These are phyloP conservation scores for Lathamus discolor DNA, from an alignment of 2,113 vertebrate species.

Conservation along the genomic window DNA sequence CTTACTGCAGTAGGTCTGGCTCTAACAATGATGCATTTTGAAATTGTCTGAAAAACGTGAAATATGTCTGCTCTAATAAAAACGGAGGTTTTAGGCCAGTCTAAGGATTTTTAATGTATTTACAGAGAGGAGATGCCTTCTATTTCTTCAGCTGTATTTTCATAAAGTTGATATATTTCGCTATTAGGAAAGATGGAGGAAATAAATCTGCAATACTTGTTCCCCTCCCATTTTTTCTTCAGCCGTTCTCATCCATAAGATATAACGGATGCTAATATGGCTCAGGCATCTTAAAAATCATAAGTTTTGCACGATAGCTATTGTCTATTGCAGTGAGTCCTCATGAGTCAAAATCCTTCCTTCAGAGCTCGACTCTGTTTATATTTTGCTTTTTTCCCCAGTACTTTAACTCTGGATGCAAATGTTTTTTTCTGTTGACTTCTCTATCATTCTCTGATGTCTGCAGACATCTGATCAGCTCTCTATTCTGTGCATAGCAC, in stretches of 20 bases:
- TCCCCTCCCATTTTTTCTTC: conserved; percentile 52
- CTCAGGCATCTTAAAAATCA: not conserved
- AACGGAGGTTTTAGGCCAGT: conserved; percentile 22
- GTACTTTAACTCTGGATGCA: conserved; percentile 58
- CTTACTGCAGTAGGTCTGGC: conserved; percentile 34
- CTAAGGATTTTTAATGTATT: conserved; percentile 43
- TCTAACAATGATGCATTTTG: conserved; percentile 34
- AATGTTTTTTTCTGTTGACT: conserved; percentile 66
- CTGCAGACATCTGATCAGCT: conserved; percentile 62
- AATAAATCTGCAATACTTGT: conserved; percentile 60
- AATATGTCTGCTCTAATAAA: conserved; percentile 34
- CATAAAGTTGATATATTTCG: conserved; percentile 63
- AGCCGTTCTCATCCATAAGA: conserved; percentile 4
- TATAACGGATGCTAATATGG: conserved; percentile 31
- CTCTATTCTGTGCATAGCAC: conserved; percentile 17
- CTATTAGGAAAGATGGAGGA: conserved; percentile 50
- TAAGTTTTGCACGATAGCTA: not conserved
- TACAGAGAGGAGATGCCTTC: conserved; percentile 32
- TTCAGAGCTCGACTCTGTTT: conserved; percentile 22
- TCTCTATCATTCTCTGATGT: conserved; percentile 59
- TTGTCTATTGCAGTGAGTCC: conserved; percentile 13
- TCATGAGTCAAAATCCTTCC: conserved; percentile 43
- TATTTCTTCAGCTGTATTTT: conserved; percentile 43
- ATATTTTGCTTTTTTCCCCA: not conserved
- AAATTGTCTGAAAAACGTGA: conserved; percentile 36